Evolutionary conservation across 2,797 vertebrate species (phyloP), one percentile per base, ranked within the genome.

Genomic region (Anableps anableps): DNA sequence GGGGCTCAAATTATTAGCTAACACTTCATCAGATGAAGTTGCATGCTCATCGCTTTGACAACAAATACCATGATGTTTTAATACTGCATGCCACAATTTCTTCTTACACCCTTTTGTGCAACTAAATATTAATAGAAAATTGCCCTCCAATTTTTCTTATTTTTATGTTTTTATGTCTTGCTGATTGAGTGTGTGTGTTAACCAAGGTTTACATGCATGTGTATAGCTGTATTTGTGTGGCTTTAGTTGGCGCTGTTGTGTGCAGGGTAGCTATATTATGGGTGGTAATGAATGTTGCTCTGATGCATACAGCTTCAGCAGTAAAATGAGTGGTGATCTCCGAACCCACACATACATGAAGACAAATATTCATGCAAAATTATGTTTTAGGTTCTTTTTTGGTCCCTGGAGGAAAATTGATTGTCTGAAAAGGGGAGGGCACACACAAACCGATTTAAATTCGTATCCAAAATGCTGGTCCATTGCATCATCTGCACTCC

Each of bases 401-500:
- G 26, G 79, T 82, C 80, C 71, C 83, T 75, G 58, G 70, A 85
- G 83, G 78, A 87, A 80, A 89, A 80, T 83, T 77, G 84, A 83
- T 84, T 76, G 72, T 83, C 58, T 58, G 29, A 80, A 80, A 85
- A 83, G 41, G 38, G 29, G 72, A 29, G 76, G 64, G n/a, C n/a
- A 10, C 51, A 62, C 47, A 51, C 70, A 79, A 73, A 48, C 23
- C 48, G 26, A 16, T 45, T 70, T 82, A 75, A 50, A 77, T 70
- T 34, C 60, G 71, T 77, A 85, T 78, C 87, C 76, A 83, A 85
- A 88, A 82, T 78, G 72, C 90, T 78, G 55, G 47, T 75, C 76
- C 43, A 58, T 89, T 93, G 91, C 89, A 89, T 93, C 89, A 92
- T 91, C 83, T 85, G 73, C 80, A 62, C 36, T 68, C 64, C 64